A percentile compares a stretch with the other conserved stretches of the same genome.
phyloP scores from a whole-genome alignment of 2,888 invertebrate species.

The Rhodophaea formosa region DNA sequence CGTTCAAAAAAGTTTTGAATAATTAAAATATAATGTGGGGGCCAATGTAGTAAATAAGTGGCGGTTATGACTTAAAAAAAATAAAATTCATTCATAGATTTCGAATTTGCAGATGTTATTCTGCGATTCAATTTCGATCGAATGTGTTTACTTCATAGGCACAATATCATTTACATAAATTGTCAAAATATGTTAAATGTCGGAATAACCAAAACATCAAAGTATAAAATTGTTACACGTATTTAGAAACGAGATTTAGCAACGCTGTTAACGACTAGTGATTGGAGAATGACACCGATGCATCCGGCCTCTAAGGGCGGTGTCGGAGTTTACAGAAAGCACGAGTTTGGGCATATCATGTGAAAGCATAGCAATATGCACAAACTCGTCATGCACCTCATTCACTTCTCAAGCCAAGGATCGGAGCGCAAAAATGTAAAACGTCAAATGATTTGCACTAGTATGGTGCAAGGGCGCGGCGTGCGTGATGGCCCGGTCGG shows the following conservation, averaged over 20 bases:
- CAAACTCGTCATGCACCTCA: slow-evolving; percentile 63
- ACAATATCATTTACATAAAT: not conserved
- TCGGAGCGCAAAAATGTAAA: slow-evolving; percentile 62
- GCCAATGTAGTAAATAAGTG: too few species aligned
- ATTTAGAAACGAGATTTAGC: slow-evolving; percentile 54
- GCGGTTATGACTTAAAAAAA: too few species aligned
- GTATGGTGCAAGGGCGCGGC: slow-evolving; percentile 62
- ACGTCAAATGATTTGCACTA: slow-evolving; percentile 76
- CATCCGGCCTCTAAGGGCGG: slow-evolving; percentile 66
- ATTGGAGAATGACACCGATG: slow-evolving; percentile 70
- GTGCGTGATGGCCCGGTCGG: slow-evolving; percentile 63
- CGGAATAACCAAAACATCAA: not conserved
- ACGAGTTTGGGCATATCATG: slow-evolving; percentile 34
- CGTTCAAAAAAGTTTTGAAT: not conserved
- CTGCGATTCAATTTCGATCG: too few species aligned
- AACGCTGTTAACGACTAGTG: slow-evolving; percentile 59
- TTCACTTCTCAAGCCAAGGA: slow-evolving; percentile 65
- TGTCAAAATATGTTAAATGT: not conserved
- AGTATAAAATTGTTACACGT: slow-evolving; percentile 19
- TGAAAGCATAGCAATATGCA: slow-evolving; percentile 42
- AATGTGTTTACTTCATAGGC: too few species aligned
- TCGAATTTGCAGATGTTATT: too few species aligned
- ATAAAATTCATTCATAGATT: too few species aligned
- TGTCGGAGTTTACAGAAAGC: slow-evolving; percentile 46
- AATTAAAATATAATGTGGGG: too few species aligned